Evolutionary conservation across 2,113 vertebrate genomes (phyloP).

Genomic region (Galemys pyrenaicus): DNA sequence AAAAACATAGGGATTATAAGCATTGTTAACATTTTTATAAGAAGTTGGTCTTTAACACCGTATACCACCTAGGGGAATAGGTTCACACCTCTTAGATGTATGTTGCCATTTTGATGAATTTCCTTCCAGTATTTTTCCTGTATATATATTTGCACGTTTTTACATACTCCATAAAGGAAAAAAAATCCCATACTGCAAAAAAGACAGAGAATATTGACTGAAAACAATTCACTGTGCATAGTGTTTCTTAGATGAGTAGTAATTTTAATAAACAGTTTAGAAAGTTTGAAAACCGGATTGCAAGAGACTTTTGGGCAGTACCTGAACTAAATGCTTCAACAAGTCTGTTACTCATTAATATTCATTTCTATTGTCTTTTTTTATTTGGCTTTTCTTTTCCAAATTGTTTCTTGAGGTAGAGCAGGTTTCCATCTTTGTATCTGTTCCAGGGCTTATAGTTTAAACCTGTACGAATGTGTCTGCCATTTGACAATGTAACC

Average conservation of each 20-base stretch:
- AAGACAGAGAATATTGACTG: background rate
- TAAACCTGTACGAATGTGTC: too few species aligned
- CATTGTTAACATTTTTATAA: background rate
- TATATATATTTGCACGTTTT: background rate
- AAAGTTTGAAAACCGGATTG: conserved; percentile 23
- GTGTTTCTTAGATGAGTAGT: background rate
- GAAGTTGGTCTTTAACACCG: too few species aligned
- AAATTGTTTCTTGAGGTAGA: too few species aligned
- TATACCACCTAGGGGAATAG: too few species aligned
- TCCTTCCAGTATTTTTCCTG: background rate
- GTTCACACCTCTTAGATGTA: too few species aligned
- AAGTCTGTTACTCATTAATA: background rate
- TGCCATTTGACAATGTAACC: too few species aligned
- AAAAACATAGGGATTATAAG: background rate
- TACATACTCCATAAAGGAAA: background rate
- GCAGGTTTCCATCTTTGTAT: too few species aligned
- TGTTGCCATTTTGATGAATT: conserved; percentile 16
- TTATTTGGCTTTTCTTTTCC: background rate
- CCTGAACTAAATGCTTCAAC: background rate
- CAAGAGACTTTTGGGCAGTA: background rate
- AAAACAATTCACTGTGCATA: background rate
- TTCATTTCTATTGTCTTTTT: background rate
- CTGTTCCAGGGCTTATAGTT: too few species aligned
- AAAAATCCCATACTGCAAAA: background rate
- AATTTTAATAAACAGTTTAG: background rate